phyloP scores from a whole-genome alignment of 1,140 invertebrate genomes.

The Schlechtendalia chinensis region DNA sequence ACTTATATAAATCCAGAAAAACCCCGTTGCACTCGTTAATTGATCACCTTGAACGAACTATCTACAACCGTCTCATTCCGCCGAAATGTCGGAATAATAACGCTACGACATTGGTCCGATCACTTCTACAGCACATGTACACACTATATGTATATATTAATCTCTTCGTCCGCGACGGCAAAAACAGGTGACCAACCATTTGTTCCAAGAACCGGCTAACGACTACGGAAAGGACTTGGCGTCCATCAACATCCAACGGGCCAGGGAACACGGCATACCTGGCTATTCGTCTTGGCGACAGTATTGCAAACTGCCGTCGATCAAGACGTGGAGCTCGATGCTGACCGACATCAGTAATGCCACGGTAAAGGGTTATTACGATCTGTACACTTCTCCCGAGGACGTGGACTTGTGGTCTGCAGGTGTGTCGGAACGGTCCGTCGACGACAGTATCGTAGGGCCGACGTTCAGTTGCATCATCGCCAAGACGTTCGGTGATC shows the following conservation, averaged over 20 bases:
- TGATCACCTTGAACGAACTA: no score
- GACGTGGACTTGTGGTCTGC: constrained; percentile 91
- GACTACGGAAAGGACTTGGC: constrained; percentile 84
- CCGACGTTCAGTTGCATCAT: constrained; percentile 95
- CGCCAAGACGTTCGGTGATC: constrained; percentile 90
- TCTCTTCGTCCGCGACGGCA: not conserved
- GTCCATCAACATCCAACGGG: constrained; percentile 78
- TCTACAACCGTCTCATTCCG: no score
- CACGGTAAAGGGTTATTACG: constrained; percentile 52
- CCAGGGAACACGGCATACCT: constrained; percentile 82
- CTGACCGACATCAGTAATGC: constrained; percentile 52
- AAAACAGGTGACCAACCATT: constrained; percentile 74
- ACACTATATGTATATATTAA: no score
- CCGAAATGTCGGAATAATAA: no score
- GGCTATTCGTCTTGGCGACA: constrained; percentile 85
- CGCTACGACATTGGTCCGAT: no score
- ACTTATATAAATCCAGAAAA: no score
- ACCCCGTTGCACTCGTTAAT: no score
- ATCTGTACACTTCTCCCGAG: constrained; percentile 63
- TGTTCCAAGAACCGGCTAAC: constrained; percentile 77
- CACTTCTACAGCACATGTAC: no score
- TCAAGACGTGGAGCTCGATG: constrained; percentile 53
- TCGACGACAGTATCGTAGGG: constrained; percentile 84
- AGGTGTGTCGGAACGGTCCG: constrained; percentile 82
- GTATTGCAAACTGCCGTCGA: constrained; percentile 68